Evolutionary conservation across 2,797 vertebrate genomes (phyloP), one percentile per base, ranked within the genome.

Genomic region (Spinus olivaceus): DNA sequence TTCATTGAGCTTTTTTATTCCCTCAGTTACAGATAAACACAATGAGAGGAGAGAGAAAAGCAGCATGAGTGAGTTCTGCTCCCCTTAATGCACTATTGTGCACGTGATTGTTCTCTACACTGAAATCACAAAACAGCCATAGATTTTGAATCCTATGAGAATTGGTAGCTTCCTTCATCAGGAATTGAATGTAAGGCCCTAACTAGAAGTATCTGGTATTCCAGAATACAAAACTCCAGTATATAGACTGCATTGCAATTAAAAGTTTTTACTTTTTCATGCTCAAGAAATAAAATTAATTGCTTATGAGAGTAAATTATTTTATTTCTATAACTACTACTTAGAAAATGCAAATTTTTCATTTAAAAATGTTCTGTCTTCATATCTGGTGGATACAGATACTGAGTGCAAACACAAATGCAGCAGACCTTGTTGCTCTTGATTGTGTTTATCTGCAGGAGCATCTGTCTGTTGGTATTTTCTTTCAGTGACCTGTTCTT

Each of bases 1-100:
- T 86, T 94, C 83, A 65, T 57, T 53, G 83, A 96, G 86, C 50
- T 78, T 90, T 92, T 92, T 88, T 76, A 54, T 86, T 94, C 70
- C 78, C 57, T 79, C 20, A 8, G 42, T 90, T 95, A 64, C 57
- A 88, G 90, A 71, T 49, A 86, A 90, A 59, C 66, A 84, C 76
- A 94, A 65, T 81, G 69, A 82, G 47, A 73, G 54, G 78, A 82
- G 64, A 89, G 74, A 91, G 69, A 74, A 91, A 91, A 94, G 77
- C 64, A 86, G 47, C 78, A 28, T 80, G 81, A 88, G 53, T 74
- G 77, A 90, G 54, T 88, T 90, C 73, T 94, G 9, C 50, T 88
- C 24, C 32, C 35, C 21, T 74, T 74, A 91, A 57, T 67, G 76
- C 81, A 71, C 67, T 71, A 19, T 74, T 92, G 73, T 92, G 66